Percentiles rank a stretch among this genome's conserved stretches.
Evolutionary conservation across 2,113 vertebrate species (phyloP).

Genomic region (Xyrauchen texanus): DNA sequence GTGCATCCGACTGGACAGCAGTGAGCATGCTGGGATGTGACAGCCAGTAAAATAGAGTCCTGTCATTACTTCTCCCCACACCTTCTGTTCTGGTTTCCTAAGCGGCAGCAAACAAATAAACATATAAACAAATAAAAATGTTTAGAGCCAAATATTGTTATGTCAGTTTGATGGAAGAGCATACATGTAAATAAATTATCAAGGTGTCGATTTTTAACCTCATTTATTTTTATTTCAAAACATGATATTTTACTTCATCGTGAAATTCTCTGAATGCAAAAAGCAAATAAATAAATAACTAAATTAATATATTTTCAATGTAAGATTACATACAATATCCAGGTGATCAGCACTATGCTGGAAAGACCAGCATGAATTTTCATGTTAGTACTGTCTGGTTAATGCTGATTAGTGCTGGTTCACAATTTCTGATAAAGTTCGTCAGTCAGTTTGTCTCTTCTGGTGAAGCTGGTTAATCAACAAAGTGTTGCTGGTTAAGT

Average conservation of each 20-base stretch:
- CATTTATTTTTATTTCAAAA: background rate
- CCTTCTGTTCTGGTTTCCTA: constrained; percentile 56
- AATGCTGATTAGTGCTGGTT: too few relatives aligned
- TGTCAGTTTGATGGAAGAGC: background rate
- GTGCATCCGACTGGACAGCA: constrained; percentile 58
- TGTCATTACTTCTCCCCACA: constrained; percentile 55
- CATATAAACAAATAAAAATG: constrained; percentile 26
- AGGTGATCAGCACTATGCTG: too few relatives aligned
- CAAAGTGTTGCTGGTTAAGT: too few relatives aligned
- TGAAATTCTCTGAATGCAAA: background rate
- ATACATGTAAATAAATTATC: background rate
- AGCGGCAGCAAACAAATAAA: constrained; percentile 51
- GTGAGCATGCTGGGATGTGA: constrained; percentile 57
- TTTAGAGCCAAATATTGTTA: constrained; percentile 11
- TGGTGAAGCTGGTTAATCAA: too few relatives aligned
- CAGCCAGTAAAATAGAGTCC: constrained; percentile 57
- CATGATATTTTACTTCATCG: background rate
- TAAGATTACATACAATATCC: too few relatives aligned
- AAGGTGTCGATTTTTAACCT: constrained; percentile 3
- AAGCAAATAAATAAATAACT: background rate
- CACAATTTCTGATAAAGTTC: too few relatives aligned
- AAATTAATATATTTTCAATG: background rate
- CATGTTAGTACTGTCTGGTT: too few relatives aligned
- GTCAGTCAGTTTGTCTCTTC: too few relatives aligned
- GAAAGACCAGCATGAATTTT: too few relatives aligned